Conservation (phyloP, 2,888 invertebrate species). For the Geophilus truncorum region DNA sequence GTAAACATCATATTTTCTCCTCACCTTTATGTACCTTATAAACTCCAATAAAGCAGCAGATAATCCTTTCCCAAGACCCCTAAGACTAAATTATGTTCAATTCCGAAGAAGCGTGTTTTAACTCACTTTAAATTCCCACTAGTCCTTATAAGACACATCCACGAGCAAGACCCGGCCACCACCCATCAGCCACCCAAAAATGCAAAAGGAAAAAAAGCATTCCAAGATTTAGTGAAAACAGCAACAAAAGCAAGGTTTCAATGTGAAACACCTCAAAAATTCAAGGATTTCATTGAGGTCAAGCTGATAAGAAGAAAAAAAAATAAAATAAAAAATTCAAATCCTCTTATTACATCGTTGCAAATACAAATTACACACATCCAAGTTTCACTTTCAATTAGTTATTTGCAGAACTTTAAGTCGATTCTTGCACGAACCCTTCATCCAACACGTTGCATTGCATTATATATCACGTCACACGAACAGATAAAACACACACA, state of each 20-base stretch:
- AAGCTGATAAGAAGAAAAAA: neutral
- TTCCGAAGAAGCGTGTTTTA: neutral
- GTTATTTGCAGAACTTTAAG: neutral
- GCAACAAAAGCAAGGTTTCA: too few species aligned
- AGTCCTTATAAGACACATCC: too few species aligned
- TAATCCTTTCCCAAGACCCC: neutral
- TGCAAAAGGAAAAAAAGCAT: too few species aligned
- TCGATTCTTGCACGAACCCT: neutral
- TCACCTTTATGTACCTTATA: too few species aligned
- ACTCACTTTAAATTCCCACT: too few species aligned
- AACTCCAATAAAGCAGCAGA: neutral
- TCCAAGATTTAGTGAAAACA: too few species aligned
- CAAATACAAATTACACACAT: neutral
- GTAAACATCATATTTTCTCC: neutral
- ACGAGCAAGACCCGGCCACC: too few species aligned
- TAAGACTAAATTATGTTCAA: constrained; percentile 4
- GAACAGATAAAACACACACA: neutral
- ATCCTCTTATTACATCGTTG: neutral
- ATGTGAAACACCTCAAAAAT: neutral
- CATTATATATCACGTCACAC: neutral
- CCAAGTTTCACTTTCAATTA: neutral
- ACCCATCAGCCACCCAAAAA: too few species aligned
- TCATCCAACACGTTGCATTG: neutral
- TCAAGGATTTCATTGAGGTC: neutral
- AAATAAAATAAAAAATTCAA: neutral